Evolutionary conservation across 1,140 invertebrate species (phyloP).

Genomic region (Drosophila equinoxialis): DNA sequence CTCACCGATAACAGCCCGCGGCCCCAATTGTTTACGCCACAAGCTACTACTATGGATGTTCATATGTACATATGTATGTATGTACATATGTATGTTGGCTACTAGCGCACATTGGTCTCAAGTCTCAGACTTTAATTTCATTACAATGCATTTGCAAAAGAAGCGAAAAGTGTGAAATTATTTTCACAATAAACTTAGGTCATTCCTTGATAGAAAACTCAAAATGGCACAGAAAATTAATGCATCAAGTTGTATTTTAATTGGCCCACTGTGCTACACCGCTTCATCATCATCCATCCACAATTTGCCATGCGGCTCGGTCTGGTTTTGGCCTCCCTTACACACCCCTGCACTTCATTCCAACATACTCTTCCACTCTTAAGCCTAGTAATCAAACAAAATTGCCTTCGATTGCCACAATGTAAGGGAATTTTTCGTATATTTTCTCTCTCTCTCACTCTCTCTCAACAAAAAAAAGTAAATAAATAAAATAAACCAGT

Average conservation of each 20-base stretch:
- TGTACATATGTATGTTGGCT: conserved; percentile 35
- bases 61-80: no score
- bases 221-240: no score
- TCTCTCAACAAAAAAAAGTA: no score
- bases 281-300: background rate
- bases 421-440: conserved; percentile 54
- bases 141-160: no score
- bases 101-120: conserved; percentile 22
- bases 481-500: conserved; percentile 54
- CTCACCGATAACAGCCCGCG: conserved; percentile 4
- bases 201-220: no score
- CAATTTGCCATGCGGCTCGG: background rate
- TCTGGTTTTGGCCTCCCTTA: background rate
- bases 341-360: background rate
- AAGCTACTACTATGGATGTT: conserved; percentile 33
- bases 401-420: conserved; percentile 48
- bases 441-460: background rate
- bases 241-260: background rate
- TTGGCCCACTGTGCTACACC: background rate
- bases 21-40: conserved; percentile 54
- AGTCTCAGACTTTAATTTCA: background rate
- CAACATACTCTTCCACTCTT: background rate
- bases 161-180: no score
- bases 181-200: no score
- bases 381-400: conserved; percentile 54